Conservation (phyloP, 2,888 invertebrate genomes). For the Deladenus siricidicola region DNA sequence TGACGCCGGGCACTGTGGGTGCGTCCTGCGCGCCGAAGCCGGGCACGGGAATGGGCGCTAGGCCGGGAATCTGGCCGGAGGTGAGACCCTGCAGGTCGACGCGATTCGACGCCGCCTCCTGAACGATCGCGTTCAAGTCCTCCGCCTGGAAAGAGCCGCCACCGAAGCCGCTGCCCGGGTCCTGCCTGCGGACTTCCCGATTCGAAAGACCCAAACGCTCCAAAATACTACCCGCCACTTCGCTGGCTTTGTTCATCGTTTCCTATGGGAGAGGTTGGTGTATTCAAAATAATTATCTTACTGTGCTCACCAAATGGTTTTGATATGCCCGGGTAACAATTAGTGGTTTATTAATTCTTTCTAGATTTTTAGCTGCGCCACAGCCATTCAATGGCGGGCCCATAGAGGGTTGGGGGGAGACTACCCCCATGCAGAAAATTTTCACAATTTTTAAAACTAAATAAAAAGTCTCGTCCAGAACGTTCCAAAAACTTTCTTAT, state of each 20-base stretch:
- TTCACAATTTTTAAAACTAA: too few species aligned
- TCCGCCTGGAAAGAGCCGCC: constrained; percentile 37
- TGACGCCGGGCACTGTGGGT: constrained; percentile 53
- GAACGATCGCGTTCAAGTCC: constrained; percentile 44
- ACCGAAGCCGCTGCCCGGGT: constrained; percentile 21
- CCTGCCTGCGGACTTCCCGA: constrained; percentile 28
- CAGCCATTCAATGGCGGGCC: not conserved
- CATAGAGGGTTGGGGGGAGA: too few species aligned
- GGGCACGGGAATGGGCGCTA: constrained; percentile 53
- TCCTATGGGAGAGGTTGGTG: too few species aligned
- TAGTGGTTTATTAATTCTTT: too few species aligned
- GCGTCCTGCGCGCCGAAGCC: constrained; percentile 48
- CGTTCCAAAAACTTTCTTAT: too few species aligned
- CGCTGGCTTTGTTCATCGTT: constrained; percentile 37
- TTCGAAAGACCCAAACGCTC: constrained; percentile 43
- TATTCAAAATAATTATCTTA: too few species aligned
- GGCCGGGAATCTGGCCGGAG: constrained; percentile 45
- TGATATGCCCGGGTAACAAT: too few species aligned
- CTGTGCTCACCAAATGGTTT: too few species aligned
- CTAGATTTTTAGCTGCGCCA: too few species aligned
- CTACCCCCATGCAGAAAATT: too few species aligned
- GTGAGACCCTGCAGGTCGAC: constrained; percentile 48
- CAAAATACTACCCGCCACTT: constrained; percentile 45
- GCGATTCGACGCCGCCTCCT: constrained; percentile 46
- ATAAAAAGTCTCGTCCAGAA: too few species aligned